Conservation (phyloP, 2,888 invertebrate species). For the Uloborus plumipes region DNA sequence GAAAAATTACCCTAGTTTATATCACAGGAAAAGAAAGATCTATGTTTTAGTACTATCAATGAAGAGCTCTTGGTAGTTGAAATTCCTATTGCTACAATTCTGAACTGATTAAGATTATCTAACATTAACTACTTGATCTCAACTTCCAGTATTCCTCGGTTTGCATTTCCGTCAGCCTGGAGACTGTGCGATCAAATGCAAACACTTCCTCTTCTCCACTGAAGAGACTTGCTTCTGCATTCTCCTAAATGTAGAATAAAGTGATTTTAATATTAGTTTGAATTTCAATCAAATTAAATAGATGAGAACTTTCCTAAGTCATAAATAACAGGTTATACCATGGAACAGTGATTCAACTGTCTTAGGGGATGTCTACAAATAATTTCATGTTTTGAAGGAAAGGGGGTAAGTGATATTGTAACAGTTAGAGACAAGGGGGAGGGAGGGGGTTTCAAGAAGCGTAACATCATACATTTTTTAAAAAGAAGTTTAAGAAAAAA, state of each 20-base stretch:
- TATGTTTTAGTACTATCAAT: neutral
- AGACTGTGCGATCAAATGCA: conserved; percentile 94
- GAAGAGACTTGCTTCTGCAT: conserved; percentile 89
- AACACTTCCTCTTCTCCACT: conserved; percentile 98
- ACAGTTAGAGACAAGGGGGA: no score
- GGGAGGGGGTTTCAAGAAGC: no score
- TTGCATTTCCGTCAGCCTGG: conserved; percentile 96
- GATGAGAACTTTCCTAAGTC: no score
- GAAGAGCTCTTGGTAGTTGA: neutral
- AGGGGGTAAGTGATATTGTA: no score
- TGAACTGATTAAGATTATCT: neutral
- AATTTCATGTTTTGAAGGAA: no score
- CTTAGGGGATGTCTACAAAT: no score
- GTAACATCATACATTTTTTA: no score
- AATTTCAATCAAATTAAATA: no score
- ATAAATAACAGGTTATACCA: no score
- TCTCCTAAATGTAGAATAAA: conserved; percentile 75
- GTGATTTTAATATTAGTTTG: no score
- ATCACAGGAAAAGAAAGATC: conserved; percentile 37
- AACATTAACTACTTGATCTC: neutral
- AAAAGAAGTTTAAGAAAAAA: no score
- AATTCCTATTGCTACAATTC: neutral
- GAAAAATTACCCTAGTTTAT: neutral
- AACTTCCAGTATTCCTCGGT: conserved; percentile 92
- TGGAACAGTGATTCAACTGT: no score